Conservation (phyloP, 1,140 invertebrate genomes). For the Thaumetopoea pityocampa region DNA sequence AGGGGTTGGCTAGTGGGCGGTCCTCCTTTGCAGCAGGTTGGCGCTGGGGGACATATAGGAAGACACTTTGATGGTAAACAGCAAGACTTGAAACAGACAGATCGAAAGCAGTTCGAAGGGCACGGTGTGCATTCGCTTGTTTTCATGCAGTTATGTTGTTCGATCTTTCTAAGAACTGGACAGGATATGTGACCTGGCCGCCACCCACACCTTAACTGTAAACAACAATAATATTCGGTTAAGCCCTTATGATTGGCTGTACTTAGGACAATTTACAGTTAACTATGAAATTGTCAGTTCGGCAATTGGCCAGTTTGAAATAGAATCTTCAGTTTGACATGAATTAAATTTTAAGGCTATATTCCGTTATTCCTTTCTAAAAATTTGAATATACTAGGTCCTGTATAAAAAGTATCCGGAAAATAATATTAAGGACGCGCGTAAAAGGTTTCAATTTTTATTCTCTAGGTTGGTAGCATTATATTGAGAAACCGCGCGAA, state of each 20-base stretch:
- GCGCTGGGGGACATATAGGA: slow-evolving; percentile 32
- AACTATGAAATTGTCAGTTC: no score
- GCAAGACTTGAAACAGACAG: slow-evolving; percentile 37
- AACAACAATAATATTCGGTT: slow-evolving; percentile 18
- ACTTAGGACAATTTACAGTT: no score
- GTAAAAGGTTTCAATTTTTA: no score
- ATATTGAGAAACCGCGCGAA: no score
- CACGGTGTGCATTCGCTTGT: slow-evolving; percentile 37
- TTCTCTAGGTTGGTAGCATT: no score
- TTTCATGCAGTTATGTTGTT: slow-evolving; percentile 53
- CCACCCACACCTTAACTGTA: slow-evolving; percentile 62
- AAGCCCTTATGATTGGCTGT: not conserved
- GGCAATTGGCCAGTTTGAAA: no score
- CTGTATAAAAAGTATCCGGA: no score
- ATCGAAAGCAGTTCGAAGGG: slow-evolving; percentile 28
- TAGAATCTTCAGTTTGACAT: no score
- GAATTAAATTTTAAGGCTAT: no score
- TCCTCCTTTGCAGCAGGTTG: slow-evolving; percentile 39
- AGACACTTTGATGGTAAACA: slow-evolving; percentile 38
- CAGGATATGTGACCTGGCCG: slow-evolving; percentile 66
- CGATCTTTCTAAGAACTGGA: slow-evolving; percentile 52
- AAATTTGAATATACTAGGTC: no score
- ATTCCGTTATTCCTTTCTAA: no score
- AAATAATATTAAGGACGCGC: no score
- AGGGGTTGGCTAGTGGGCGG: slow-evolving; percentile 32